Conservation (phyloP, 2,888 invertebrate genomes). For the Ashinkailepas kermadecensis region DNA sequence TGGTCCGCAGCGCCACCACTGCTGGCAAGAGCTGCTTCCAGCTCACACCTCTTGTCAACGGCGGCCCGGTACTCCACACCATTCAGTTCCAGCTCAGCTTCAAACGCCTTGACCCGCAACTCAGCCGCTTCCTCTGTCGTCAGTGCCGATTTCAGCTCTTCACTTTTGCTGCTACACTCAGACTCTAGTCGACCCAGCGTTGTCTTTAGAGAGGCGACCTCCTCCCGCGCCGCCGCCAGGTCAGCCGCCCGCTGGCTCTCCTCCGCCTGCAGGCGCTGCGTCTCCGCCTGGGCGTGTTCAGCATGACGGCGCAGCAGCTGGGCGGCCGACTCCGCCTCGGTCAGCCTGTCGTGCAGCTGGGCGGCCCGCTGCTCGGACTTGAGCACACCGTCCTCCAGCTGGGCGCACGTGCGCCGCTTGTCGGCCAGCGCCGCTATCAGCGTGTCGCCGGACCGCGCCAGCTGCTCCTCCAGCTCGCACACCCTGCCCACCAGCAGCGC, state of each 20-base stretch:
- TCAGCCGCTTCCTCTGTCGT: not conserved
- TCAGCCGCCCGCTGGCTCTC: not conserved
- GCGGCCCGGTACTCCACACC: too few species aligned
- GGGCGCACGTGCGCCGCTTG: too few species aligned
- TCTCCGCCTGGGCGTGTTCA: not conserved
- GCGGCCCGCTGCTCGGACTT: not conserved
- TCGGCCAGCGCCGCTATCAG: too few species aligned
- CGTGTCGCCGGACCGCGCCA: too few species aligned
- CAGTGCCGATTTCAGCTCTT: not conserved
- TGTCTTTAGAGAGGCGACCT: not conserved
- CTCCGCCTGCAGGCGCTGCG: not conserved
- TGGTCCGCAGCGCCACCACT: too few species aligned
- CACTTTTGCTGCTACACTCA: not conserved
- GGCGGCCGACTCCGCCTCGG: not conserved
- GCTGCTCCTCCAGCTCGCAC: too few species aligned
- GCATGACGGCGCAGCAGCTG: not conserved
- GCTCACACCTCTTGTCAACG: too few species aligned
- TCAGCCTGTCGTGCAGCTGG: not conserved
- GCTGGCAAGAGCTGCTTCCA: too few species aligned
- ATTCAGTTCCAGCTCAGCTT: not conserved
- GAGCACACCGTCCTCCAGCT: too few species aligned
- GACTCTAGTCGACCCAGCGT: not conserved
- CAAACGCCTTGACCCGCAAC: not conserved
- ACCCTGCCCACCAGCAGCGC: not conserved
- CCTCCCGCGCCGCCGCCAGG: not conserved